phyloP scores from a whole-genome alignment of 2,797 vertebrate species.

The Brotula barbata region DNA sequence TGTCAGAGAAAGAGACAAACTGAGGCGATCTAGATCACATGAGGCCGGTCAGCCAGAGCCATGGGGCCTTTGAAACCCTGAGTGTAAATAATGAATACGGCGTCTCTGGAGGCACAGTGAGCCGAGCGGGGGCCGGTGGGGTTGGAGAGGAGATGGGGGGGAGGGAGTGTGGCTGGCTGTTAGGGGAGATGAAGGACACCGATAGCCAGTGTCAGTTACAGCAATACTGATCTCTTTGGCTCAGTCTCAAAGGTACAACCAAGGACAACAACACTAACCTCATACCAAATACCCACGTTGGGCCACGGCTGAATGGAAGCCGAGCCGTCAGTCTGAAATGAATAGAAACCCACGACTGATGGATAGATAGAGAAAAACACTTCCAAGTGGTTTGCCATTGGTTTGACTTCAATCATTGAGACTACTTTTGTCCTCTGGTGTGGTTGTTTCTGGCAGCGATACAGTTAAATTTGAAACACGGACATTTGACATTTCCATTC shows the following conservation, averaged over 20 bases:
- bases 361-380: too few relatives aligned
- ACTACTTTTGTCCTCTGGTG: too few relatives aligned
- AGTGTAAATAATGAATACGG: constrained; percentile 71
- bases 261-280: constrained; percentile 67
- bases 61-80: constrained; percentile 39
- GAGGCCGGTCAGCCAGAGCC: constrained; percentile 37
- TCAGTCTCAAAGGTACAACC: constrained; percentile 52
- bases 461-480: too few relatives aligned
- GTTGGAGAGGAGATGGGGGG: constrained; percentile 6
- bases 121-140: constrained; percentile 23
- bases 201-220: constrained; percentile 71
- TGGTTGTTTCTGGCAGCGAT: too few relatives aligned
- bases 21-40: constrained; percentile 28
- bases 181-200: constrained; percentile 59
- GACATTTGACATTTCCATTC: too few relatives aligned
- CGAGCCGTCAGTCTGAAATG: constrained; percentile 2
- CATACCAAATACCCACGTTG: constrained; percentile 35
- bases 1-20: constrained; percentile 20
- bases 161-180: constrained; percentile 44
- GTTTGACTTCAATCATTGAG: too few relatives aligned
- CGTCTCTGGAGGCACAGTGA: constrained; percentile 47
- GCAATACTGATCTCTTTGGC: constrained; percentile 35
- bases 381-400: too few relatives aligned
- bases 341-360: too few relatives aligned
- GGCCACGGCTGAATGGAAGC: constrained; percentile 3